Conservation (phyloP, 1,140 invertebrate species). For the Hesperophylax magnus region DNA sequence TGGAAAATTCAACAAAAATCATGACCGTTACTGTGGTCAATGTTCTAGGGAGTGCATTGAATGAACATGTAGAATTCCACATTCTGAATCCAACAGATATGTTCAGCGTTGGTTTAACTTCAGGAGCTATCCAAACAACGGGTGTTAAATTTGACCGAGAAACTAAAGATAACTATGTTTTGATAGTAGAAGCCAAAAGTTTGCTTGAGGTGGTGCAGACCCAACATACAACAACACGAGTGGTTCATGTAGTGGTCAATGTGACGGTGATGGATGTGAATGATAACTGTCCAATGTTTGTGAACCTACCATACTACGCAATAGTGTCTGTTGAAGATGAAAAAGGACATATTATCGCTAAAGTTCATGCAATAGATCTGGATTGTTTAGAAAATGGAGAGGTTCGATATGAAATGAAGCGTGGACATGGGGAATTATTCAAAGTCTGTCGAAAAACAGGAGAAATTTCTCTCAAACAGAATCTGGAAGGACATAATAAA, state of each 20-base stretch:
- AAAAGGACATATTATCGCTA: slow-evolving; percentile 83
- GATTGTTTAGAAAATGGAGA: slow-evolving; percentile 85
- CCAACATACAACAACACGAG: slow-evolving; percentile 69
- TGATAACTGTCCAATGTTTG: slow-evolving; percentile 88
- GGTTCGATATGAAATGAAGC: slow-evolving; percentile 86
- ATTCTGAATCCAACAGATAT: slow-evolving; percentile 89
- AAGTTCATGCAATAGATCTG: slow-evolving; percentile 87
- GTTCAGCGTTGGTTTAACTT: slow-evolving; percentile 88
- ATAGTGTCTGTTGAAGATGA: slow-evolving; percentile 85
- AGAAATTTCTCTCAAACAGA: slow-evolving; percentile 85
- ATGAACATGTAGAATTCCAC: slow-evolving; percentile 86
- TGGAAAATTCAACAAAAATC: slow-evolving; percentile 86
- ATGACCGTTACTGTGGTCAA: slow-evolving; percentile 84
- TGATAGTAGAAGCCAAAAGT: slow-evolving; percentile 80
- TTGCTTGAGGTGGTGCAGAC: not conserved
- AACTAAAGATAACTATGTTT: slow-evolving; percentile 80
- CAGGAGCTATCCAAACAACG: slow-evolving; percentile 85
- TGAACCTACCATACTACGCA: slow-evolving; percentile 88
- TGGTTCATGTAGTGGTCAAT: slow-evolving; percentile 85
- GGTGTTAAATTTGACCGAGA: slow-evolving; percentile 87
- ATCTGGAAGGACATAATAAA: slow-evolving; percentile 83
- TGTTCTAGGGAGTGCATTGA: slow-evolving; percentile 83
- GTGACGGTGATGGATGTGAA: slow-evolving; percentile 86
- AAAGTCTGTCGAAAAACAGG: slow-evolving; percentile 86
- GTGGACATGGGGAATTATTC: slow-evolving; percentile 87